These are phyloP conservation scores for Psittacula derbiana DNA, from an alignment of 2,797 vertebrate species.

Conservation along the genomic window DNA sequence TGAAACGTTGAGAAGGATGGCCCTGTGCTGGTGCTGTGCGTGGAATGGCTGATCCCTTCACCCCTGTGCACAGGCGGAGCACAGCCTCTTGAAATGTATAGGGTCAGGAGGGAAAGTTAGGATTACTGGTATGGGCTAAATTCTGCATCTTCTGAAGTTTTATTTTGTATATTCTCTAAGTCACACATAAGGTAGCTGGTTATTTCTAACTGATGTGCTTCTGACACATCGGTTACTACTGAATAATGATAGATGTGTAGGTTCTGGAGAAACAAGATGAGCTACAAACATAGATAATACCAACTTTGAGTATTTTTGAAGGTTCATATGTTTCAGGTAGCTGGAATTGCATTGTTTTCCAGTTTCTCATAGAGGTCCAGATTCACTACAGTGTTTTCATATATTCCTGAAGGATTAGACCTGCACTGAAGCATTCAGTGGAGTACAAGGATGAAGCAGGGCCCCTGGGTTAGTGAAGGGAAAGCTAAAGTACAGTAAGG, in stretches of 20 bases:
- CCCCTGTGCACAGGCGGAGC: rapidly evolving
- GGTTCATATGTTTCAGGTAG: not conserved
- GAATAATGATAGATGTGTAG: no score
- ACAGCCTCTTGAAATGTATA: rapidly evolving
- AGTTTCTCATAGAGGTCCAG: not conserved
- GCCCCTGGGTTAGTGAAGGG: not conserved
- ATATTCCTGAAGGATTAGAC: not conserved
- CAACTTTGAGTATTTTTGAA: rapidly evolving
- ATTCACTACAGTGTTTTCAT: not conserved
- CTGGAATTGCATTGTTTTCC: not conserved
- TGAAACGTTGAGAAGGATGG: rapidly evolving
- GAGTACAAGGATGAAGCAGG: not conserved
- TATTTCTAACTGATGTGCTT: not conserved
- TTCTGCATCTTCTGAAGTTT: not conserved
- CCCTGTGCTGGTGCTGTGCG: not conserved
- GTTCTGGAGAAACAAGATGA: not conserved
- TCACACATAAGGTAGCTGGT: rapidly evolving
- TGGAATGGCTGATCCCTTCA: not conserved
- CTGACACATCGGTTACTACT: rapidly evolving
- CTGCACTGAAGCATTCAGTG: not conserved
- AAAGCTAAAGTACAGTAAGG: not conserved
- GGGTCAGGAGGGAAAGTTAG: not conserved
- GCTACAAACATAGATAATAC: not conserved
- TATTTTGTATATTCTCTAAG: not conserved
- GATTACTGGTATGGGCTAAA: rapidly evolving